Evolutionary conservation across 2,797 vertebrate genomes (phyloP).

Genomic region (Macrochelys suwanniensis): DNA sequence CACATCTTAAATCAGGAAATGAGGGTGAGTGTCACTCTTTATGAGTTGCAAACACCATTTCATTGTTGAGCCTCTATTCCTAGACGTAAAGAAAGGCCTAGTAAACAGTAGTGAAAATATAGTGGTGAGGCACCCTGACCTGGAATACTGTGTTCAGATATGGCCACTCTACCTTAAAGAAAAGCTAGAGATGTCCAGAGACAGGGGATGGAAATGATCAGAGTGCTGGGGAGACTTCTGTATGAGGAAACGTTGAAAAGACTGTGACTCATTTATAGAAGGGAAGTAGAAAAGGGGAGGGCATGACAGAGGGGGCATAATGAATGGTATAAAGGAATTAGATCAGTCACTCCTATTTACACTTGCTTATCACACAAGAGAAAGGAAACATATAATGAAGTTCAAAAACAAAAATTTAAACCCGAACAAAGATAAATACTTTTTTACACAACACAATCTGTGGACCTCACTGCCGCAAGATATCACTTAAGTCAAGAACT

Average conservation of each 20-base stretch:
- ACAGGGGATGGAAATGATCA: background rate
- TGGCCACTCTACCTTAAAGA: background rate
- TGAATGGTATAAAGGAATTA: background rate
- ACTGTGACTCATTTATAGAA: background rate
- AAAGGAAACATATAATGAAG: background rate
- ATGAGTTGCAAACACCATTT: background rate
- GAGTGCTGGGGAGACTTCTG: background rate
- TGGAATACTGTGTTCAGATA: background rate
- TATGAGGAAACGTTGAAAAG: background rate
- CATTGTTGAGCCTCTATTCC: background rate
- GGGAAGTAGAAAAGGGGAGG: background rate
- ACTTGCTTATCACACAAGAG: background rate
- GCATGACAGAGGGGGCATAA: background rate
- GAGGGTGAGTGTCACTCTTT: background rate
- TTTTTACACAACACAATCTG: background rate
- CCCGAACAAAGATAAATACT: background rate
- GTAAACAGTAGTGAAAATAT: background rate
- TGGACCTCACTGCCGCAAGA: background rate
- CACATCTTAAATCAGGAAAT: background rate
- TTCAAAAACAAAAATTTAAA: background rate
- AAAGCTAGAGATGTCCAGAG: background rate
- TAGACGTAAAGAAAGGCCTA: background rate
- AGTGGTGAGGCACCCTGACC: background rate
- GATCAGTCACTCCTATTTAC: background rate
- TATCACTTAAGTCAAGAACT: background rate